Percentiles rank a stretch among this genome's conserved stretches.
phyloP scores from a whole-genome alignment of 2,113 vertebrate species.

The Nesogale talazaci region DNA sequence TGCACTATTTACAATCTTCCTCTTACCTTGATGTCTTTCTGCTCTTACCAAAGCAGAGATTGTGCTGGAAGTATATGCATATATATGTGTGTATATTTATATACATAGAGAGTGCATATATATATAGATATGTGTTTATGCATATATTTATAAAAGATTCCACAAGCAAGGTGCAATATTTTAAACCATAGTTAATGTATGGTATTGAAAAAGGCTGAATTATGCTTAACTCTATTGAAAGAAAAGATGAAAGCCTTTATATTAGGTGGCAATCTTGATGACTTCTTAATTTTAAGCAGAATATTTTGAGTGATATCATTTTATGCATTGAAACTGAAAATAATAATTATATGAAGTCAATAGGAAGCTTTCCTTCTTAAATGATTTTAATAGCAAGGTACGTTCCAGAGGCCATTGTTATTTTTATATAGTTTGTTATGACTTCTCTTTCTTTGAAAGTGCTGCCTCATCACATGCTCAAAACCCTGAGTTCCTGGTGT shows the following conservation, averaged over 20 bases:
- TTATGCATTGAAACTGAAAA: background rate
- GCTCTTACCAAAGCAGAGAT: conserved; percentile 8
- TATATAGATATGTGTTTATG: too few species aligned
- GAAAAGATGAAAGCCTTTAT: background rate
- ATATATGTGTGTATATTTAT: background rate
- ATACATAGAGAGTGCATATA: too few species aligned
- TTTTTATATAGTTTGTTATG: background rate
- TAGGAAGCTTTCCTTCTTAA: background rate
- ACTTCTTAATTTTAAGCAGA: conserved; percentile 30
- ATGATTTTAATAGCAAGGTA: background rate
- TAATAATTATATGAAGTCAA: background rate
- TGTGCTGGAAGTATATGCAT: conserved; percentile 7
- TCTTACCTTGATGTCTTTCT: background rate
- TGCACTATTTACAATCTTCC: background rate
- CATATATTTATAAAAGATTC: background rate
- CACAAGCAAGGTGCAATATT: background rate
- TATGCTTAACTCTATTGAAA: conserved; percentile 11
- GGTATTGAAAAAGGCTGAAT: background rate
- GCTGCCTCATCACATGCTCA: background rate
- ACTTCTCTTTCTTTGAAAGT: background rate
- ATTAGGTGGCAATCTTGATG: conserved; percentile 8
- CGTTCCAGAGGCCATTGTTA: background rate
- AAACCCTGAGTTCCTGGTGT: background rate
- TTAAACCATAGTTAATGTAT: background rate
- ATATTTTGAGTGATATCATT: background rate